A percentile compares a stretch with the other conserved stretches of the same genome.
Evolutionary conservation across 2,888 invertebrate genomes (phyloP).

Genomic region (Drosophila stalkeri): DNA sequence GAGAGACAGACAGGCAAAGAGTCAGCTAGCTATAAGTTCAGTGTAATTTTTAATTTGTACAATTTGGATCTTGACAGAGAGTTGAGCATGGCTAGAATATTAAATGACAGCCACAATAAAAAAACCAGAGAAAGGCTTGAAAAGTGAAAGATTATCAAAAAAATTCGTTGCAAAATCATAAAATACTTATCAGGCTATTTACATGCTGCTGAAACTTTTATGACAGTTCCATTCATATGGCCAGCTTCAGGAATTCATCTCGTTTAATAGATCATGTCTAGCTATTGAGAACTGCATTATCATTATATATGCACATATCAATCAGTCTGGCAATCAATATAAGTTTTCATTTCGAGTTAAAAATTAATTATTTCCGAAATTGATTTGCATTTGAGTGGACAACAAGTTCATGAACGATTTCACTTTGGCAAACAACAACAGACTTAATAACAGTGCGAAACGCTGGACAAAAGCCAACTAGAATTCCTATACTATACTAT

Average conservation of each 20-base stretch:
- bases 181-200: constrained; percentile 6
- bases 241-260: constrained; percentile 3
- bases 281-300: background rate
- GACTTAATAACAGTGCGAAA: constrained; percentile 43
- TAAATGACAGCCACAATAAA: constrained; percentile 1
- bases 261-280: background rate
- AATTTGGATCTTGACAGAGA: constrained; percentile 7
- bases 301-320: constrained; percentile 9
- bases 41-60: constrained; percentile 41
- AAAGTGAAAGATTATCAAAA: constrained; percentile 40
- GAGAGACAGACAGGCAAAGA: background rate
- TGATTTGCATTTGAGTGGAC: constrained; percentile 26
- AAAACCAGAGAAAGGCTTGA: background rate
- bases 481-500: constrained; percentile 2
- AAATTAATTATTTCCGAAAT: constrained; percentile 21
- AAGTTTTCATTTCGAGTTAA: background rate
- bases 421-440: constrained; percentile 42
- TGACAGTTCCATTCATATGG: background rate
- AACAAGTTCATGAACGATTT: constrained; percentile 55
- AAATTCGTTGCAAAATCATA: constrained; percentile 1
- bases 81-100: constrained; percentile 33
- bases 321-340: constrained; percentile 10
- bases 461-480: constrained; percentile 15
- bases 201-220: background rate
- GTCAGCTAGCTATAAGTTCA: background rate